Evolutionary conservation across 2,888 invertebrate species (phyloP), one percentile per base, ranked within the genome.

Genomic region (Bombyx huttoni): DNA sequence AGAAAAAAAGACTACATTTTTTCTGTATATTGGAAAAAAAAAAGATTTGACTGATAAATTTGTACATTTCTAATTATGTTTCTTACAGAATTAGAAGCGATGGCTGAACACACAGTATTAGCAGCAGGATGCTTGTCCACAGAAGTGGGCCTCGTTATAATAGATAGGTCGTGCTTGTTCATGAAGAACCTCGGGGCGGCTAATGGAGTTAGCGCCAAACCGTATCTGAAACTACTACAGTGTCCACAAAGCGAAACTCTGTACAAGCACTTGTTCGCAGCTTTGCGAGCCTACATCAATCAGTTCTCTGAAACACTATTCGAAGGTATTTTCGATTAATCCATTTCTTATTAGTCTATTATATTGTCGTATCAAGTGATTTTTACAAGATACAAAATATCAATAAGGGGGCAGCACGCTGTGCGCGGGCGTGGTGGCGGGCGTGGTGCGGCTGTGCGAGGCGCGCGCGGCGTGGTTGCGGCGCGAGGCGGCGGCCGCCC

Each of bases 241-340:
- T 91, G 94, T 47, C 95, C 96, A 1, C 98, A 98, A 73, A 97
- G 98, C 49, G 98, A 98, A 77, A 92, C 91, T 3, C 87, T 98
- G 49, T 94, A 97, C 62, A 94, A 94, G 64, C 98, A 98, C 70
- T 92, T 97, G 14, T 98, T 98, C 77, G 97, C 97, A 1, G 94
- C 97, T 0, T 83, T 98, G 50, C 90, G 98, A 59, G 94, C 96
- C 0, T 98, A 98, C 71, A 94, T 98, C 53, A 97, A 96, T 75
- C 94, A 96, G 80, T 96, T 95, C 73, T 94, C 96, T 0, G 89
- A 92, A 53, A 93, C 94, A 5, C 81, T 96, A 49, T 97, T 96
- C 80, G 93, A 95, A 91, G 96, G 95, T 90, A 79, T 67, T 60
- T 24, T 24, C 24, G 24, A 24, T 24, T 24, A 24, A 40, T 40